Percentiles rank a stretch among this genome's conserved stretches.
Conservation (phyloP, 2,113 vertebrate species). For the Leiothrix lutea region DNA sequence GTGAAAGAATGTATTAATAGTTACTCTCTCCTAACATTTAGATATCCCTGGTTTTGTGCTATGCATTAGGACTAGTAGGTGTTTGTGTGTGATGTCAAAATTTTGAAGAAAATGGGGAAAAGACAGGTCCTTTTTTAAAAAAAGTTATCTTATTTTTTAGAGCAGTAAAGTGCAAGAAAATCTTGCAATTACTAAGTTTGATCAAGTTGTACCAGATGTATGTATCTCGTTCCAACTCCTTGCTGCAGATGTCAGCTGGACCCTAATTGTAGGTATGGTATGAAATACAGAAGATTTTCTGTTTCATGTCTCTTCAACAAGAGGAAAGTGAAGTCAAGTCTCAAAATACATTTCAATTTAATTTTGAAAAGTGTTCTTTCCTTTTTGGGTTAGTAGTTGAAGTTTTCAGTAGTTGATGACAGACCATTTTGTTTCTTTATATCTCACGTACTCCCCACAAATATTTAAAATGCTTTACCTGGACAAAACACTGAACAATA, state of each 20-base stretch:
- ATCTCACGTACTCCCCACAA: not conserved
- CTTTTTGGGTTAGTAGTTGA: not conserved
- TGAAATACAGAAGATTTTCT: not conserved
- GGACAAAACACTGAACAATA: not conserved
- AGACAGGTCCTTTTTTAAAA: not conserved
- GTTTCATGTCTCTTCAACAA: not conserved
- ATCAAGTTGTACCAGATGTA: not conserved
- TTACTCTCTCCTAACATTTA: not conserved
- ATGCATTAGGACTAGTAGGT: not conserved
- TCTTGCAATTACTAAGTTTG: not conserved
- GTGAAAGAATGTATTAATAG: not conserved
- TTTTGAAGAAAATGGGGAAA: not conserved
- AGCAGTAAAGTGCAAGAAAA: not conserved
- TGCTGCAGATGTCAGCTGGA: not conserved
- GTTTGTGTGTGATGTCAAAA: not conserved
- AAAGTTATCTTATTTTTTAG: not conserved
- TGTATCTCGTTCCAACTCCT: not conserved
- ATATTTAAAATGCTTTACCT: not conserved
- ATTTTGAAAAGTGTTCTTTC: not conserved
- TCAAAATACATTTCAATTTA: not conserved
- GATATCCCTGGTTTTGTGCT: not conserved
- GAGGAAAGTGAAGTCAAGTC: not conserved
- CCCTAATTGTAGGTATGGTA: not conserved
- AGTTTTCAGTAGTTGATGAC: not conserved
- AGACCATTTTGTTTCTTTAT: not conserved